Evolutionary conservation across 2,888 invertebrate species (phyloP), one percentile per base, ranked within the genome.

Genomic region (Hedychridium roseum): DNA sequence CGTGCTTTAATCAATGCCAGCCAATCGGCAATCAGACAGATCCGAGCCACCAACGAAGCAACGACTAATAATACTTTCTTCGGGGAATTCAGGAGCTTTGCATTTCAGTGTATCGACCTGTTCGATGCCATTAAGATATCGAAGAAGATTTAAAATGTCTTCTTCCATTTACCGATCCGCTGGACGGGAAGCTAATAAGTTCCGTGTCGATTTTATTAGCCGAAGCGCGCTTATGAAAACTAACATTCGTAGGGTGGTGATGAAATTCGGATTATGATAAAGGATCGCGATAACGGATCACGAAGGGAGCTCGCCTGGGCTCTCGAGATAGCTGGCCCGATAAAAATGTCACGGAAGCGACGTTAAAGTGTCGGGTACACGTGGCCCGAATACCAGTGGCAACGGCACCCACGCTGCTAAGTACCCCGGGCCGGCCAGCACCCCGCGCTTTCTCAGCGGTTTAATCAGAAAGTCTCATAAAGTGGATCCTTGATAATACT

Each of bases 1-100:
- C 57, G 56, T 44, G 49, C 48, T 51, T 56, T 61, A 65, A 65
- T 68, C 60, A 57, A 52, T 54, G 50, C 40, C 55, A 43, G 50
- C 58, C 57, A 64, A 66, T 60, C 60, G 49, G n/a, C n/a, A n/a
- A n/a, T n/a, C n/a, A n/a, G n/a, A n/a, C n/a, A n/a, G n/a, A n/a
- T n/a, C n/a, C n/a, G n/a, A n/a, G n/a, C n/a, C n/a, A n/a, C n/a
- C n/a, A n/a, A n/a, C n/a, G n/a, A n/a, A n/a, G n/a, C n/a, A n/a
- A n/a, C n/a, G n/a, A n/a, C n/a, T n/a, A n/a, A n/a, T n/a, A n/a
- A n/a, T n/a, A n/a, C n/a, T n/a, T n/a, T n/a, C n/a, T n/a, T n/a
- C n/a, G n/a, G n/a, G n/a, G n/a, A n/a, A n/a, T n/a, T n/a, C n/a
- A n/a, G n/a, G n/a, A n/a, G n/a, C n/a, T n/a, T n/a, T n/a, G n/a